Evolutionary conservation across 2,113 vertebrate species (phyloP).

Genomic region (Rutilus rutilus): DNA sequence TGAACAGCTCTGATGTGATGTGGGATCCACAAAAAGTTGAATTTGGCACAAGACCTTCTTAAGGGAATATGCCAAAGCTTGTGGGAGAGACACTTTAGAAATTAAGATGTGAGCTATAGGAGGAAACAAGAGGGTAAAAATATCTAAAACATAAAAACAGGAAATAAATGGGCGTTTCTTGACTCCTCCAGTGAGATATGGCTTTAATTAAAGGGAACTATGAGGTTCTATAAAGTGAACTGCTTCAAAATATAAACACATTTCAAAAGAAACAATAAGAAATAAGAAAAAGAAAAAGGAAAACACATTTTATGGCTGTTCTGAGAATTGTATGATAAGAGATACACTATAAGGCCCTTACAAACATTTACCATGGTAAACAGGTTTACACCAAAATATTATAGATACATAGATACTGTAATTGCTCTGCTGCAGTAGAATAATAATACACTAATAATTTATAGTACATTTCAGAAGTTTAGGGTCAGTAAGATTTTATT

Average conservation of each 20-base stretch:
- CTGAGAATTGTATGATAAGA: not conserved
- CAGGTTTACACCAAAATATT: not conserved
- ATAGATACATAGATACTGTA: not conserved
- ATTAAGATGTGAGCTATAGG: conserved; percentile 23
- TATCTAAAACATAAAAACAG: not conserved
- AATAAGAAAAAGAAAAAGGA: not conserved
- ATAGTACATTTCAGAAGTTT: not conserved
- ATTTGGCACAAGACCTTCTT: not conserved
- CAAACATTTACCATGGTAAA: not conserved
- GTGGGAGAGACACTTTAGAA: conserved; percentile 10
- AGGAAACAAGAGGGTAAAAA: not conserved
- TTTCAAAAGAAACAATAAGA: not conserved
- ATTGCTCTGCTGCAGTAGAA: not conserved
- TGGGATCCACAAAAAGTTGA: not conserved
- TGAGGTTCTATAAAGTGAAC: not conserved
- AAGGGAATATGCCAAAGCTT: conserved; percentile 20
- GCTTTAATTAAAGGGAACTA: conserved; percentile 54
- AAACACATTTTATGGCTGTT: not conserved
- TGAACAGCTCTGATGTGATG: not conserved
- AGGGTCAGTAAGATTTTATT: no score
- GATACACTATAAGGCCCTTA: no score
- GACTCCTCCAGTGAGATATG: conserved; percentile 19
- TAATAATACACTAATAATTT: not conserved
- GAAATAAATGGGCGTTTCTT: not conserved
- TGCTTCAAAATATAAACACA: conserved; percentile 46